These are phyloP conservation scores for Ctenopoma multispine DNA, from an alignment of 2,797 vertebrate species.

Conservation along the genomic window DNA sequence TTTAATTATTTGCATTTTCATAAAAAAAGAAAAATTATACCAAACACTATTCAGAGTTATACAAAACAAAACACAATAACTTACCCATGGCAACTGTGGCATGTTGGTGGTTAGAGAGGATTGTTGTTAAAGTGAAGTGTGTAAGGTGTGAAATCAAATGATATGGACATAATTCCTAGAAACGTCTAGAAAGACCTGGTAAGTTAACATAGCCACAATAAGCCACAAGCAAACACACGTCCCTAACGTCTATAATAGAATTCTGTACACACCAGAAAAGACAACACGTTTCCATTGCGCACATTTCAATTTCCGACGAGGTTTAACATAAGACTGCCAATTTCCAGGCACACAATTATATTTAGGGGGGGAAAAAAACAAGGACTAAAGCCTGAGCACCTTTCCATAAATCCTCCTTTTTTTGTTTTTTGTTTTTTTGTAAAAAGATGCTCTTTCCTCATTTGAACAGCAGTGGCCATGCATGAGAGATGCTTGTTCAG, in stretches of 20 bases:
- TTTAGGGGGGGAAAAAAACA: slow-evolving; percentile 25
- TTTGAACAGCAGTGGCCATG: slow-evolving; percentile 61
- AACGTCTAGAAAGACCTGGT: background rate
- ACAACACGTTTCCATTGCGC: slow-evolving; percentile 18
- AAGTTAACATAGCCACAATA: background rate
- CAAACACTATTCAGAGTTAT: too few species aligned
- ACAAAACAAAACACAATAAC: too few species aligned
- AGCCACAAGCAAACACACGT: background rate
- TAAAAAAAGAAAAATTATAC: too few species aligned
- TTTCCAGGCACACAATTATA: slow-evolving; percentile 56
- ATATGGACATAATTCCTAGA: too few species aligned
- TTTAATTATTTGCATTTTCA: too few species aligned
- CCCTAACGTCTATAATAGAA: background rate
- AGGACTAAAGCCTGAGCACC: slow-evolving; percentile 48
- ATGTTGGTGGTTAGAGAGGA: too few species aligned
- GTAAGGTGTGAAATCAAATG: too few species aligned
- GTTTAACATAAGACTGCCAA: slow-evolving; percentile 49
- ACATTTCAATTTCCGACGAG: slow-evolving; percentile 47
- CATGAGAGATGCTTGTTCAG: slow-evolving; percentile 77
- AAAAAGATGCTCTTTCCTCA: slow-evolving; percentile 64
- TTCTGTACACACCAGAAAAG: slow-evolving; percentile 2
- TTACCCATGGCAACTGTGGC: too few species aligned
- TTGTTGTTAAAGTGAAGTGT: too few species aligned
- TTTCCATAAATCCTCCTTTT: slow-evolving; percentile 42
- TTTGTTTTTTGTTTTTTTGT: slow-evolving; percentile 26